Evolutionary conservation across 2,888 invertebrate genomes (phyloP), one percentile per base, ranked within the genome.

Genomic region (Tetranychus piercei): DNA sequence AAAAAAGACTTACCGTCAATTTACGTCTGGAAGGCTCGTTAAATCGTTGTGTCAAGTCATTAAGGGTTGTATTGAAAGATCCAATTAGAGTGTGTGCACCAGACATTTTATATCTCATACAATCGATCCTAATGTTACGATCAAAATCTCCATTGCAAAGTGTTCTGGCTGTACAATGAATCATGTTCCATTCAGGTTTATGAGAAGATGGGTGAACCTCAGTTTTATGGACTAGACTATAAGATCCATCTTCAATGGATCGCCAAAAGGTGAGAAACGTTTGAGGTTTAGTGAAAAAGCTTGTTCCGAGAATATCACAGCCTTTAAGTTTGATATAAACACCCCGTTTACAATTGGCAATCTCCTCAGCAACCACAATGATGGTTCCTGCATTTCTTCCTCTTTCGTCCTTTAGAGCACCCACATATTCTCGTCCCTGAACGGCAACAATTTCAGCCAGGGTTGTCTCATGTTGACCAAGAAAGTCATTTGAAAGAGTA

Each of bases 101-200:
- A 66, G 18, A 73, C n/a, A 55, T 64, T 23, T 75, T 45, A 15
- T 55, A 34, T 67, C 76, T 76, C 80, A 77, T 84, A 74, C 84
- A 84, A 77, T 83, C 84, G 72, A 86, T 80, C 78, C 82, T 82
- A 66, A 87, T 82, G 72, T 82, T 81, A 74, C 86, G 81, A 77
- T 86, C 85, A 79, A 83, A 81, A 79, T 86, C 86, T 9, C 84
- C 85, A 78, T 84, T 84, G 79, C 86, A 86, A 72, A 87, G 80
- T 9, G 82, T 80, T 69, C 84, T 80, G 0, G 84, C 81, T 43
- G 83, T 81, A 20, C 86, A 78, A 4, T 81, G 81, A 75, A 86
- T 83, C 8, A 83, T 80, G 76, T 81, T 81, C 86, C 87, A 87
- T 7, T 81, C 82, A 18, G 87, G 87, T 79, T 86, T 84, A 69